phyloP scores from a whole-genome alignment of 2,113 vertebrate genomes.

The Microtus ochrogaster region DNA sequence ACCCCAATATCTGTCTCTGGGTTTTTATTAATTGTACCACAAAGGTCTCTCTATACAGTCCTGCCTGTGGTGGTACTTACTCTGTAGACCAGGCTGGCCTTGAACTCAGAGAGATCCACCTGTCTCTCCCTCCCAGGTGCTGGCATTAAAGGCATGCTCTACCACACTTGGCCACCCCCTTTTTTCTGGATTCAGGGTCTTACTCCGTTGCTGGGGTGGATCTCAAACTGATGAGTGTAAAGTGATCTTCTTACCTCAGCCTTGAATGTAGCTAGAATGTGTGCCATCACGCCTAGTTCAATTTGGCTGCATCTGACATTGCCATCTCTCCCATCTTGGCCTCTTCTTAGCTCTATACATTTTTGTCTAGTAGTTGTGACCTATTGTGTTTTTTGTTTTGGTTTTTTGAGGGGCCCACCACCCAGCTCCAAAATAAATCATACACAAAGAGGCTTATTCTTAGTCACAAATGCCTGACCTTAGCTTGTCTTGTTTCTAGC shows the following conservation, averaged over 20 bases:
- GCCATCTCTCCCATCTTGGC: not conserved
- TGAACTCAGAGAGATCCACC: not conserved
- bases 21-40: too few species aligned
- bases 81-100: not conserved
- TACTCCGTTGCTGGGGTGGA: not conserved
- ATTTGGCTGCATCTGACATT: not conserved
- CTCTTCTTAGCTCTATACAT: not conserved
- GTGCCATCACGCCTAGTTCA: not conserved
- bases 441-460: too few species aligned
- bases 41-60: not conserved
- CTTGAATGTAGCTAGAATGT: not conserved
- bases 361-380: not conserved
- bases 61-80: not conserved
- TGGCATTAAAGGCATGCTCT: not conserved
- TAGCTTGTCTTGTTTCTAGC: too few species aligned
- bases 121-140: not conserved
- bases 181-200: not conserved
- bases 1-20: too few species aligned
- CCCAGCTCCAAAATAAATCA: too few species aligned
- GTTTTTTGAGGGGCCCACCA: too few species aligned
- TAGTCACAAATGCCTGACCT: too few species aligned
- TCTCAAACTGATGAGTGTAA: not conserved
- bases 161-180: not conserved
- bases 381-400: too few species aligned
- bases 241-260: not conserved